A percentile compares a stretch with the other conserved stretches of the same genome.
Conservation (phyloP, 2,888 invertebrate genomes). For the Drymonia ruficornis region DNA sequence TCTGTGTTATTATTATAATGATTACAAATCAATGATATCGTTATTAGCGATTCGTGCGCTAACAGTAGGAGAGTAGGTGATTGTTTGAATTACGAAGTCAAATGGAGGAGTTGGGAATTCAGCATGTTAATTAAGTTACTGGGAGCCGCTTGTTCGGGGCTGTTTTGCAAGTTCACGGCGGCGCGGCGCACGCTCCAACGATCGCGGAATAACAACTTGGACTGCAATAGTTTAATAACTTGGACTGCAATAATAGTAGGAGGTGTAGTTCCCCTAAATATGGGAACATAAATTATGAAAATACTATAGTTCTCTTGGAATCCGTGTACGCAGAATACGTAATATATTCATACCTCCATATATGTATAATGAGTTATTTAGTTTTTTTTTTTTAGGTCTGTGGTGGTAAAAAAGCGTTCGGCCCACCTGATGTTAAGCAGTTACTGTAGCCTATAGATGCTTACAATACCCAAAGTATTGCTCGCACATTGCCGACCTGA, state of each 20-base stretch:
- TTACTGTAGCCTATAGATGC: too few species aligned
- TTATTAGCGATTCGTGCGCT: conserved; percentile 12
- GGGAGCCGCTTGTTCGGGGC: conserved; percentile 47
- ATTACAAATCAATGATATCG: neutral
- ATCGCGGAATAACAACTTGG: conserved; percentile 28
- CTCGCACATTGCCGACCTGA: too few species aligned
- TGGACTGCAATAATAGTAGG: neutral
- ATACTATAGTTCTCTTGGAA: too few species aligned
- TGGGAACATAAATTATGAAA: too few species aligned
- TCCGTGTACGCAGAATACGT: too few species aligned
- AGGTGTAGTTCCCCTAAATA: neutral
- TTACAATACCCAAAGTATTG: too few species aligned
- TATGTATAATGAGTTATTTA: too few species aligned
- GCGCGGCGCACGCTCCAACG: conserved; percentile 27
- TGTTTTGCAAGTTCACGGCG: conserved; percentile 40
- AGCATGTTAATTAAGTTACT: conserved; percentile 64
- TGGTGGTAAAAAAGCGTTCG: too few species aligned
- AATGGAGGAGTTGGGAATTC: conserved; percentile 51
- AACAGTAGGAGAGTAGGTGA: conserved; percentile 31
- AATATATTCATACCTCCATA: too few species aligned
- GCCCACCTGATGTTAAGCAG: too few species aligned
- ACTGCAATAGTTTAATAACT: neutral
- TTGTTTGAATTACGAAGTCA: conserved; percentile 56
- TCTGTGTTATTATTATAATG: too few species aligned
- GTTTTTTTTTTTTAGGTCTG: too few species aligned